Evolutionary conservation across 2,113 vertebrate genomes (phyloP), one percentile per base, ranked within the genome.

Genomic region (Heloderma charlesbogerti): DNA sequence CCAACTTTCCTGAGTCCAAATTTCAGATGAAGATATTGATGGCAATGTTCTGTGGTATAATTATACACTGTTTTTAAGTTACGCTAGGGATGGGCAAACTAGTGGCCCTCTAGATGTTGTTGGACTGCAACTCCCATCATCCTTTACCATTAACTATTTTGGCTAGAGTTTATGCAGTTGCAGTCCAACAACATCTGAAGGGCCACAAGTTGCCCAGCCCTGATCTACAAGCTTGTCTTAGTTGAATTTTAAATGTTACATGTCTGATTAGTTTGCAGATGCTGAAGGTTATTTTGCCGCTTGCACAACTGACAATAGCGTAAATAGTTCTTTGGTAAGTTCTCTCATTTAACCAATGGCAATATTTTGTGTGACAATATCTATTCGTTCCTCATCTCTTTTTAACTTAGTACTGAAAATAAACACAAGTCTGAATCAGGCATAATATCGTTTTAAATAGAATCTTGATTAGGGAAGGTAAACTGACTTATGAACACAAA

Each of bases 301-400:
- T 90, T 98, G 98, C 95, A 96, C 97, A 96, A 98, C 97, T 90
- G 98, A 99, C 93, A 97, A 96, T 78, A 94, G 97, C 95, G 95
- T 98, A 92, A 98, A 97, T 96, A 98, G 98, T 97, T 97, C 98
- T 92, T 97, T 99, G 98, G 99, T 99, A 97, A 94, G 98, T 98
- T 86, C 48, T 91, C 88, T 84, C 7, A 57, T 84, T 94, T 27
- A 83, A 51, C 74, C 6, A 69, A 87, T 10, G 20, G 0, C 88
- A 60, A 29, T 89, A 60, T 94, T 91, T n/a, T 37, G 51, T 37
- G 0, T 29, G 72, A 25, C 67, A 54, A 34, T 54, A 80, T 2
- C 60, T 43, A 12, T 86, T 89, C 1, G 27, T 77, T 89, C 78
- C 86, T 34, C 48, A 90, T 12, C 0, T 48, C 29, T n/a, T 92